These are phyloP conservation scores for Nannobrachium achirus DNA, from an alignment of 2,113 vertebrate species.

Conservation along the genomic window DNA sequence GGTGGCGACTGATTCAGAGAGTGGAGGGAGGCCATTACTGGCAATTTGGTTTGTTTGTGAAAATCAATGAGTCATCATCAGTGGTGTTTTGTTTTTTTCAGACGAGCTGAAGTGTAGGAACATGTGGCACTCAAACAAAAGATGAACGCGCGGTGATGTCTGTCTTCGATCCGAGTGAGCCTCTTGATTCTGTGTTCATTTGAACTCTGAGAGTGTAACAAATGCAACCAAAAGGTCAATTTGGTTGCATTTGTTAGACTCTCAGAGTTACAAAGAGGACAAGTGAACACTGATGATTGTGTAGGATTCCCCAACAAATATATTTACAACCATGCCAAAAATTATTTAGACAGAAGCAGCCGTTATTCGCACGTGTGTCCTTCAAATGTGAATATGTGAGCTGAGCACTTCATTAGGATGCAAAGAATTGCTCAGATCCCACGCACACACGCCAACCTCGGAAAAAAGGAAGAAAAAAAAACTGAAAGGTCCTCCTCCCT, in stretches of 20 bases:
- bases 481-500: constrained; percentile 58
- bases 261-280: too few relatives aligned
- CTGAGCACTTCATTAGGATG: constrained; percentile 29
- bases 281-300: too few relatives aligned
- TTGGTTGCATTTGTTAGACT: too few relatives aligned
- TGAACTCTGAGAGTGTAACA: too few relatives aligned
- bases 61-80: constrained; percentile 74
- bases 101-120: constrained; percentile 26
- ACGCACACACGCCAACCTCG: constrained; percentile 33
- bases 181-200: too few relatives aligned
- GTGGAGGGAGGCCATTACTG: constrained; percentile 43
- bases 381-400: too few relatives aligned
- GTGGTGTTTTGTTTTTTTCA: constrained; percentile 39
- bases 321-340: too few relatives aligned
- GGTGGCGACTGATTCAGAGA: constrained; percentile 6
- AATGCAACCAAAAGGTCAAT: too few relatives aligned
- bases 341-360: too few relatives aligned
- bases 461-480: constrained; percentile 20
- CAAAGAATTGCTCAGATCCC: constrained; percentile 60
- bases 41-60: constrained; percentile 69
- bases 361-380: too few relatives aligned
- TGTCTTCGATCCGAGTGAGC: not conserved
- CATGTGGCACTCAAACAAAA: constrained; percentile 38
- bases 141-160: constrained; percentile 10
- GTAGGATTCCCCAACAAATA: too few relatives aligned